Conservation (phyloP, 2,888 invertebrate genomes). For the Hydropsyche betteni region DNA sequence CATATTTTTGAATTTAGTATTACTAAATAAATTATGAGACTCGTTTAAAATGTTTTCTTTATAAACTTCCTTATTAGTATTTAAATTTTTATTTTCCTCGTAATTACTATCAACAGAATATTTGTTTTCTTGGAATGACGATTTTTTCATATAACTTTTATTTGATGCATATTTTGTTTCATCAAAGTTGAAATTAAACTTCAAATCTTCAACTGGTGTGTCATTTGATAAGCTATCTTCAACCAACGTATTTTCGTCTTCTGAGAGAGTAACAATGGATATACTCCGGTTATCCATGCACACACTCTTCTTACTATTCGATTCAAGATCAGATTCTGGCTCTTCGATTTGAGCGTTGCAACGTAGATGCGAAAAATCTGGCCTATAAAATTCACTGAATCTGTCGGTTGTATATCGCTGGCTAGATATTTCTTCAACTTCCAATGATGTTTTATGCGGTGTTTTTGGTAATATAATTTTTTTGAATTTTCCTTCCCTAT, state of each 20-base stretch:
- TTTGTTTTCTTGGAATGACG: conserved; percentile 64
- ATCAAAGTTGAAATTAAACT: conserved; percentile 65
- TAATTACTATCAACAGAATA: conserved; percentile 59
- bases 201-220: conserved; percentile 68
- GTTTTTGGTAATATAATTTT: conserved; percentile 62
- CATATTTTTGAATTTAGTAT: conserved; percentile 27
- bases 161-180: conserved; percentile 62
- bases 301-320: conserved; percentile 57
- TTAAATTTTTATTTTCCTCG: conserved; percentile 59
- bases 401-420: conserved; percentile 69
- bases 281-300: conserved; percentile 64
- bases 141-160: conserved; percentile 62
- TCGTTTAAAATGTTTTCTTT: conserved; percentile 64
- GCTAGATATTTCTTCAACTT: conserved; percentile 70
- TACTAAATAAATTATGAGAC: conserved; percentile 56
- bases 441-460: conserved; percentile 66
- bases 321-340: conserved; percentile 66
- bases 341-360: conserved; percentile 65
- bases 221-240: conserved; percentile 67
- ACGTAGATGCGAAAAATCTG: conserved; percentile 62
- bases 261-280: conserved; percentile 74
- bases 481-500: conserved; percentile 53
- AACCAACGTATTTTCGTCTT: conserved; percentile 69
- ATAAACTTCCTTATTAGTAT: conserved; percentile 57
- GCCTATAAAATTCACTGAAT: conserved; percentile 62